Base-by-base conservation (phyloP, 2,888 invertebrate species). In the Agonopterix heracliana region DNA sequence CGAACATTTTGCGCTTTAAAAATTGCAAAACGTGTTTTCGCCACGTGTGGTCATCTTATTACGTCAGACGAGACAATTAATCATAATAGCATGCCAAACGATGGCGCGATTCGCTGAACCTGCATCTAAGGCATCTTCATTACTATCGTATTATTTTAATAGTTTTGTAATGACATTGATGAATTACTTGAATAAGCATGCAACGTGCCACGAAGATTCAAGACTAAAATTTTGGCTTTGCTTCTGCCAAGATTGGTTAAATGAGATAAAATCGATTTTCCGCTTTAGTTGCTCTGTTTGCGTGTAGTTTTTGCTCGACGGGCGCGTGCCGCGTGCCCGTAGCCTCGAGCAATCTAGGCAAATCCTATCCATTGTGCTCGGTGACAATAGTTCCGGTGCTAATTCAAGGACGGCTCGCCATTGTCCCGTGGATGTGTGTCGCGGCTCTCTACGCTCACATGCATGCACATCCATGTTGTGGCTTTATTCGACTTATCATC, bases 361-460 rank as follows among this genome's bases (percentile, higher is more conserved):
- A 78, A 80, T 78, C 75, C 78, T 76, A 78, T 68, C 77, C 62
- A 83, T 85, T 85, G 82, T 85, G 76, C 63, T 60, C 75, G 65
- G 71, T 70, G 81, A 81, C 81, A 84, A 81, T 79, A 72, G 78
- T 76, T 81, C 79, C 81, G 79, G 79, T 77, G 79, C 64, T 83
- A 78, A 84, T 84, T 84, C 86, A 85, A 85, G 86, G 86, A 78
- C 83, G 69, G 59, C 50, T 55, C 57, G 57, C 77, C 66, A 81
- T 85, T 86, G 83, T 83, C 66, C 72, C 63, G 64, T 57, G 56
- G 58, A 66, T 63, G 61, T 59, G 61, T 63, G 66, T 60, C 65
- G 63, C 54, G 47, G 47, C 65, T 61, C 62, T 68, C 46, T 38
- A 26, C 26, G 26, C 26, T 26, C 26, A 26, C 5, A 26, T 26